phyloP scores from a whole-genome alignment of 2,888 invertebrate genomes.

The Lycophotia porphyrea region DNA sequence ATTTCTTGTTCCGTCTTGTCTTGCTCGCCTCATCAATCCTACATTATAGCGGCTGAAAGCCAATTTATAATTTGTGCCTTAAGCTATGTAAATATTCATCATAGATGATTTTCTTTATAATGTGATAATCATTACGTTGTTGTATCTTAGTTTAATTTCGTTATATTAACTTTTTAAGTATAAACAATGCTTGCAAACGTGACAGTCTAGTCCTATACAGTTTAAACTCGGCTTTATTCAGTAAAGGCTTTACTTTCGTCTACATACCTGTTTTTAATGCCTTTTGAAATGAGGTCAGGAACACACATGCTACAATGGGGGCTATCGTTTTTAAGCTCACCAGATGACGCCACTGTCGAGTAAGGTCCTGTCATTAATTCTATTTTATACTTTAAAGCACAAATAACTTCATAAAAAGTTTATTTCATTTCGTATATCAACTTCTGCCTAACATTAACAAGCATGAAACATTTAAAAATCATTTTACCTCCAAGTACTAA shows the following conservation, averaged over 20 bases:
- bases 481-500: too few species aligned
- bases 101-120: conserved; percentile 81
- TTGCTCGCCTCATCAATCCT: conserved; percentile 38
- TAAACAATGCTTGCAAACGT: conserved; percentile 75
- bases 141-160: conserved; percentile 75
- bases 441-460: too few species aligned
- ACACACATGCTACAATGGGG: neutral
- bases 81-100: conserved; percentile 86
- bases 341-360: too few species aligned
- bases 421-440: too few species aligned
- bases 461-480: too few species aligned
- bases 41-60: conserved; percentile 78
- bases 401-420: too few species aligned
- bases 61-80: conserved; percentile 86
- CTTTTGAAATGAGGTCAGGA: conserved; percentile 3
- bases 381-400: too few species aligned
- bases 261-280: conserved; percentile 43
- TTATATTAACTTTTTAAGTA: conserved; percentile 70
- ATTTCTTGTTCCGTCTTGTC: neutral
- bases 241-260: conserved; percentile 58
- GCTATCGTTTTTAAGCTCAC: too few species aligned
- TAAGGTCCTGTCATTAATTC: too few species aligned
- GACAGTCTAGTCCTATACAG: conserved; percentile 83
- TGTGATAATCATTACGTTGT: conserved; percentile 83
- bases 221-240: conserved; percentile 72